phyloP scores from a whole-genome alignment of 2,113 vertebrate genomes.

The Podarcis muralis region DNA sequence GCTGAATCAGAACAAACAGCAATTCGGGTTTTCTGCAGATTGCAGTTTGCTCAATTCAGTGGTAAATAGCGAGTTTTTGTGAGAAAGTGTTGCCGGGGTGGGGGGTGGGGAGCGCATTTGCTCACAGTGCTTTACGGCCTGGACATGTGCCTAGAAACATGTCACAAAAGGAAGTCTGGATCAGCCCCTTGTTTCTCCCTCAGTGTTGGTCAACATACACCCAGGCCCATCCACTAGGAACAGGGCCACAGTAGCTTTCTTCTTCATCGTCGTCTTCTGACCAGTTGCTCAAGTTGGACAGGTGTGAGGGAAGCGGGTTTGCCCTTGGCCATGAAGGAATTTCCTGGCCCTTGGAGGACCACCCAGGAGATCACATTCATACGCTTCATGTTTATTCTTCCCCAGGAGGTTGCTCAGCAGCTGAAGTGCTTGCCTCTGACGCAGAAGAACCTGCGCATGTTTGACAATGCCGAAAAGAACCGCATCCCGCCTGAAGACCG shows the following conservation, averaged over 20 bases:
- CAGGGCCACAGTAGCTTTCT: background rate
- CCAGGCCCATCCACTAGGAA: background rate
- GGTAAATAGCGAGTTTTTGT: no score
- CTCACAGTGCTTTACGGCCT: no score
- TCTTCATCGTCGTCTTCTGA: background rate
- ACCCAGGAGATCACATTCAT: background rate
- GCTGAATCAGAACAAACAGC: no score
- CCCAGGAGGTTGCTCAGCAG: constrained; percentile 55
- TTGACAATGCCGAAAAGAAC: constrained; percentile 74
- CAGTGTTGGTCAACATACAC: no score
- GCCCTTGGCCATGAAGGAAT: no score
- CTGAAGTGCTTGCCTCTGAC: constrained; percentile 72
- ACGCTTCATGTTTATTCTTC: background rate
- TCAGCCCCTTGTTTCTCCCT: no score
- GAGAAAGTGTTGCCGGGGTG: no score
- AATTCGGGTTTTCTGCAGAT: no score
- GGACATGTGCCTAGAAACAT: no score
- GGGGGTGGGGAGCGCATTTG: no score
- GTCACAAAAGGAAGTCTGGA: no score
- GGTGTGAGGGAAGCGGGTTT: background rate
- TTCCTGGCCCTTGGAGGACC: background rate
- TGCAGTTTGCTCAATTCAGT: no score
- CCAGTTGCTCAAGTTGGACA: background rate
- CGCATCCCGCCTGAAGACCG: constrained; percentile 66
- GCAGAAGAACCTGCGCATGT: constrained; percentile 75